Percentiles rank a stretch among this genome's conserved stretches.
phyloP scores from a whole-genome alignment of 2,888 invertebrate genomes.

The Patella depressa region DNA sequence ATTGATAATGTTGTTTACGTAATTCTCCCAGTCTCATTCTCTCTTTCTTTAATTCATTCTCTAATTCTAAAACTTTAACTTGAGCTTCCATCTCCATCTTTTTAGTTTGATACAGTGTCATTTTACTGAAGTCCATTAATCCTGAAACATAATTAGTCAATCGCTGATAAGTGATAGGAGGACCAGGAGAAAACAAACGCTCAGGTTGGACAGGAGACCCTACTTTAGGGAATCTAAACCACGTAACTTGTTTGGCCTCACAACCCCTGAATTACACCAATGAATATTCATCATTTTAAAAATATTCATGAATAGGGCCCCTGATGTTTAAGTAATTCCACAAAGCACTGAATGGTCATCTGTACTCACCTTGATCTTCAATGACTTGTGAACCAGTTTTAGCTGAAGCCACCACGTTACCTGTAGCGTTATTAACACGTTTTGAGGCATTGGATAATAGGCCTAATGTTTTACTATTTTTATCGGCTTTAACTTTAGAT shows the following conservation, averaged over 20 bases:
- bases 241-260: no score
- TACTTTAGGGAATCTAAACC: no score
- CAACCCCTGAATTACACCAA: no score
- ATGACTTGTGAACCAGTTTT: constrained; percentile 89
- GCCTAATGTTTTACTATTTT: constrained; percentile 83
- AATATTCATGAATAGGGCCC: no score
- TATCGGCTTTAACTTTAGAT: constrained; percentile 92
- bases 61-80: constrained; percentile 88
- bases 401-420: constrained; percentile 92
- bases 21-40: constrained; percentile 87
- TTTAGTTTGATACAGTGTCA: constrained; percentile 94
- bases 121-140: constrained; percentile 88
- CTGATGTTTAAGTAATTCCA: no score
- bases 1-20: constrained; percentile 91
- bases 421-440: constrained; percentile 91
- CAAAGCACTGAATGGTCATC: constrained; percentile 27
- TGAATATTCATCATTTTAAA: no score
- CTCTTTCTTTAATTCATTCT: constrained; percentile 90
- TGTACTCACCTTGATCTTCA: constrained; percentile 81
- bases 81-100: constrained; percentile 97
- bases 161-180: background rate
- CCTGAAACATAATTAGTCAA: constrained; percentile 74
- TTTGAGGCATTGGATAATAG: constrained; percentile 88
- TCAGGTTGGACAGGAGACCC: background rate
- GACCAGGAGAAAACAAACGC: background rate